Evolutionary conservation across 2,113 vertebrate species (phyloP), one percentile per base, ranked within the genome.

Genomic region (Colossoma macropomum): DNA sequence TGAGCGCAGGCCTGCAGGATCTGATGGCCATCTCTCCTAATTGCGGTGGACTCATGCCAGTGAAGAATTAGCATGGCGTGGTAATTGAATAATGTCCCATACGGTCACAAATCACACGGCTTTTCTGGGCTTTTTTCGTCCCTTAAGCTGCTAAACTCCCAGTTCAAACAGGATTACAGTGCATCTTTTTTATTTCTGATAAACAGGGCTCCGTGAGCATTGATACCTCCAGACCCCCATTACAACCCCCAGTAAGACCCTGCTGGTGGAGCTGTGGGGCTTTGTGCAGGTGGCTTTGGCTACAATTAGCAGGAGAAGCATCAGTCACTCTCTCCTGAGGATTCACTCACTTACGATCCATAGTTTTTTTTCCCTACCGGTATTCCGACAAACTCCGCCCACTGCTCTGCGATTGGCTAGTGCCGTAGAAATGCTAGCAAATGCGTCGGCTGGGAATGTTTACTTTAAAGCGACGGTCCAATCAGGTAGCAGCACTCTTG

Each of bases 71-170:
- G 80, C 77, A 86, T 81, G 82, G 77, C 34, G 82, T 77, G 72
- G 74, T 83, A 85, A 86, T 75, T 85, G 84, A 85, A 88, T 87
- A 80, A 81, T 79, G 85, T 82, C 79, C 83, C 86, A 79, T 76
- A 86, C 80, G 83, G 85, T 73, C 69, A 75, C 56, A 85, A 85
- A 80, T 75, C 62, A 74, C 83, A 77, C 54, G 81, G 84, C 62
- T 87, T 85, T 90, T 83, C 86, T 74, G 71, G 27, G 50, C 72
- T 86, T 83, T 88, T 86, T 83, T 54, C 63, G 25, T 87, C 77
- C 70, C 70, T 86, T 77, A 88, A 88, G 38, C 79, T 83, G 83
- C 85, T 87, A 75, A 88, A 63, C 52, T 84, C 62, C 69, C 41
- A 45, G 34, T 85, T 85, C 48, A 79, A 79, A 79, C 77, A 17